phyloP scores from a whole-genome alignment of 1,140 invertebrate genomes.

The Subanguina moxae region DNA sequence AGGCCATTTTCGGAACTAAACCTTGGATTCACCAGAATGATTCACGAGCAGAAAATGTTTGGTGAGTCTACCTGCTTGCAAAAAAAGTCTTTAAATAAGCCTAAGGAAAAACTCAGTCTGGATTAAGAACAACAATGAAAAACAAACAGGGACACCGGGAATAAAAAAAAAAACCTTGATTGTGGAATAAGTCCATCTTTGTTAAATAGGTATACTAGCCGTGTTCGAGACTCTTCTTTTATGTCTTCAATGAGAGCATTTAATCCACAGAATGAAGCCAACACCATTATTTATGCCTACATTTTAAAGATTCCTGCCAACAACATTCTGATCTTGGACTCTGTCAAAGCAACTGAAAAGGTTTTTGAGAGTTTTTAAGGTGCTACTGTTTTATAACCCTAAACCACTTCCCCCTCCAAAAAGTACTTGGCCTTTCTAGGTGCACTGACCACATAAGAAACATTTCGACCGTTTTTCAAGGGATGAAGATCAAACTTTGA shows the following conservation, averaged over 20 bases:
- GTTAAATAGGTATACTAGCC: constrained; percentile 33
- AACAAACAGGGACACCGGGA: too few species aligned
- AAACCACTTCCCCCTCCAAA: too few species aligned
- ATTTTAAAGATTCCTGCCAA: constrained; percentile 21
- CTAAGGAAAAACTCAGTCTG: too few species aligned
- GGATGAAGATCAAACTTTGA: background rate
- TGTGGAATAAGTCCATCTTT: too few species aligned
- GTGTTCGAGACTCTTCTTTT: constrained; percentile 15
- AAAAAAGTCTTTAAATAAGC: too few species aligned
- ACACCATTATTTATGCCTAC: constrained; percentile 41
- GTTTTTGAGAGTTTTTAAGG: constrained; percentile 5
- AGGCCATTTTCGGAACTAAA: constrained; percentile 77
- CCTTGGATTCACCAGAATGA: constrained; percentile 63
- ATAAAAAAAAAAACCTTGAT: too few species aligned
- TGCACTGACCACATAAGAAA: too few species aligned
- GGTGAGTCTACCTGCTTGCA: too few species aligned
- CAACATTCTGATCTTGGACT: constrained; percentile 30
- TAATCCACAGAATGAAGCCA: constrained; percentile 30
- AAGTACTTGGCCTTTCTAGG: too few species aligned
- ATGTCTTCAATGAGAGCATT: constrained; percentile 14
- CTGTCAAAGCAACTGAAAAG: constrained; percentile 32
- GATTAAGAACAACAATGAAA: too few species aligned
- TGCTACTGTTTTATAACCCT: background rate
- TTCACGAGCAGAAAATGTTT: constrained; percentile 34
- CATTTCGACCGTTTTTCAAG: background rate